Evolutionary conservation across 1,140 invertebrate species (phyloP).

Genomic region (Limonius californicus): DNA sequence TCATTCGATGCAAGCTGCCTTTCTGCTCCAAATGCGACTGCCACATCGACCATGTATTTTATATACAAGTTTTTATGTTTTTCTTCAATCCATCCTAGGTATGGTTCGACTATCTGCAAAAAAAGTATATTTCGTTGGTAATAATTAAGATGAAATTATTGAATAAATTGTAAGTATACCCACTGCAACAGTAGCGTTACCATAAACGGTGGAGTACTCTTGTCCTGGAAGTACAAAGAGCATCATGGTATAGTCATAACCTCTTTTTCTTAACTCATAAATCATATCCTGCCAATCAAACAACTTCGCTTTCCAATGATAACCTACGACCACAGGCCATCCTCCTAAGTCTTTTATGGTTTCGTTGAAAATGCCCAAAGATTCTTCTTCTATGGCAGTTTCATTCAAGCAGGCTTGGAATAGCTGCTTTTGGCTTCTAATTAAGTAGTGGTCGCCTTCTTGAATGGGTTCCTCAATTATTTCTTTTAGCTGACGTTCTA

Average conservation of each 20-base stretch:
- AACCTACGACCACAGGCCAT: conserved; percentile 17
- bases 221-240: no score
- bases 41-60: conserved; percentile 8
- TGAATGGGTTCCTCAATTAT: conserved; percentile 14
- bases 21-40: conserved; percentile 15
- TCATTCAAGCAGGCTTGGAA: conserved; percentile 14
- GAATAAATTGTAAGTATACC: no score
- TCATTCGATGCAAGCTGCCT: conserved; percentile 5
- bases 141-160: no score
- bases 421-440: conserved; percentile 15
- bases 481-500: conserved; percentile 6
- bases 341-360: conserved; percentile 11
- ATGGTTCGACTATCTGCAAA: no score
- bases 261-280: conserved; percentile 10
- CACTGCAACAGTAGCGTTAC: no score
- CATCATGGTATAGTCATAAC: conserved; percentile 14
- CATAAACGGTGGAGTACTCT: no score
- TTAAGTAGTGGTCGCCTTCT: background rate
- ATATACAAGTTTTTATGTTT: background rate
- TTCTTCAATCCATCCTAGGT: no score
- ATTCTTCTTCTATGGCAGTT: conserved; percentile 11
- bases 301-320: conserved; percentile 17
- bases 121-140: no score
- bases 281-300: conserved; percentile 20
- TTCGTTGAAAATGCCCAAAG: background rate